Evolutionary conservation across 2,797 vertebrate genomes (phyloP).

Genomic region (Streptopelia turtur): DNA sequence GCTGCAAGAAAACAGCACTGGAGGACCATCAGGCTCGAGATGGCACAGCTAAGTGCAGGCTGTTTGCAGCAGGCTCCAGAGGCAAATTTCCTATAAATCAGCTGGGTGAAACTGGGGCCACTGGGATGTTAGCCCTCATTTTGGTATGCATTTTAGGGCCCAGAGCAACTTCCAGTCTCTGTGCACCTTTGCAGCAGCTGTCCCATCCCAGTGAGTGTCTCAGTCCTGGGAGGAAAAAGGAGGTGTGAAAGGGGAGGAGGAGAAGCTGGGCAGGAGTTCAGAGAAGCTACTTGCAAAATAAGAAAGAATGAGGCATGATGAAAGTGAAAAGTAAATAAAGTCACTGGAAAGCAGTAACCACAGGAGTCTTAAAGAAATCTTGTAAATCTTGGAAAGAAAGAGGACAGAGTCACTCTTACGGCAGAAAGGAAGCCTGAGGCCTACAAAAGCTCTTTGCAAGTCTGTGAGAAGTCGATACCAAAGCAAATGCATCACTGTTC

Average conservation of each 20-base stretch:
- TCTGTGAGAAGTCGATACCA: background rate
- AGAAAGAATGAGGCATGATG: background rate
- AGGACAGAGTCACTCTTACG: accelerated
- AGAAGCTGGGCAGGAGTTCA: background rate
- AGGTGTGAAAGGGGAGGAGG: background rate
- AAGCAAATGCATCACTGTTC: background rate
- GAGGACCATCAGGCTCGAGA: background rate
- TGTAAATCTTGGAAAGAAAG: background rate
- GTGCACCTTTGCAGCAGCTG: background rate
- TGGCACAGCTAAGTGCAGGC: background rate
- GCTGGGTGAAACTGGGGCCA: background rate
- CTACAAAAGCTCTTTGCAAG: background rate
- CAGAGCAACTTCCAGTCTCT: background rate
- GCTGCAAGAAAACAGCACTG: background rate
- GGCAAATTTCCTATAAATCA: background rate
- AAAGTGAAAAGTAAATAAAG: slow-evolving; percentile 33
- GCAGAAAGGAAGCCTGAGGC: background rate
- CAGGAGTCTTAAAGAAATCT: background rate
- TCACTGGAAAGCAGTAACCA: background rate
- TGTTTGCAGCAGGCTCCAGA: background rate
- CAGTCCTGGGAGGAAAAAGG: background rate
- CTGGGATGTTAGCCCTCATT: background rate
- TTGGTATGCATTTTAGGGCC: background rate
- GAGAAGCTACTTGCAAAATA: background rate
- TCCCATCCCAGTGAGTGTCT: background rate